phyloP scores from a whole-genome alignment of 2,797 vertebrate genomes.

The Cygnus olor region DNA sequence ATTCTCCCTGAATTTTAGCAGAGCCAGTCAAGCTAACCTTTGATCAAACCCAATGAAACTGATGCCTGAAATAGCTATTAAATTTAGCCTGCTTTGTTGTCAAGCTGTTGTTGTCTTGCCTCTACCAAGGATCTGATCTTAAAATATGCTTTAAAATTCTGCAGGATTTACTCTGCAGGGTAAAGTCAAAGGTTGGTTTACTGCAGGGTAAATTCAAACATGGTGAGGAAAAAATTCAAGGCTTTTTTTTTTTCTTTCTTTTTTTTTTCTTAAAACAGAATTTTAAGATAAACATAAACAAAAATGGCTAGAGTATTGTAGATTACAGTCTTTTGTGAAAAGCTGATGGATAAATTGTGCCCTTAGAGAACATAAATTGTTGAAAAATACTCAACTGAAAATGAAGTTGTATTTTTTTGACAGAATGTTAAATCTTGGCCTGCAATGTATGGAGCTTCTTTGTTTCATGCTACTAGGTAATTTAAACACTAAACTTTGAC shows the following conservation, averaged over 20 bases:
- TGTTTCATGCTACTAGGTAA: not conserved
- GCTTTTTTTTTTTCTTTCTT: not conserved
- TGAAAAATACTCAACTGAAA: not conserved
- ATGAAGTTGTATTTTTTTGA: not conserved
- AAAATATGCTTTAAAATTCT: not conserved
- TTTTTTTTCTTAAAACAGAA: not conserved
- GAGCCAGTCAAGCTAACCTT: not conserved
- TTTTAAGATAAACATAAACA: not conserved
- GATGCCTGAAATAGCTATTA: not conserved
- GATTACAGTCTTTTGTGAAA: not conserved
- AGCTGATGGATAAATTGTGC: not conserved
- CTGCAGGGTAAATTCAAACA: not conserved
- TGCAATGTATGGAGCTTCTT: not conserved
- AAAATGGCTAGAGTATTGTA: not conserved
- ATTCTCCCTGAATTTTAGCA: not conserved
- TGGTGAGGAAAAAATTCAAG: not conserved
- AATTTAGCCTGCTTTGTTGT: not conserved
- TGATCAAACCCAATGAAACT: not conserved
- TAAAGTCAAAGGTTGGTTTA: not conserved
- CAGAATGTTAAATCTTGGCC: not conserved
- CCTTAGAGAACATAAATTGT: not conserved
- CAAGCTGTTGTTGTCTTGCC: not conserved
- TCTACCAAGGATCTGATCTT: not conserved
- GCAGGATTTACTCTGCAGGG: not conserved
- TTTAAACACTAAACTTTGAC: not conserved